Evolutionary conservation across 2,888 invertebrate species (phyloP), one percentile per base, ranked within the genome.

Genomic region (Oxycera nigricornis): DNA sequence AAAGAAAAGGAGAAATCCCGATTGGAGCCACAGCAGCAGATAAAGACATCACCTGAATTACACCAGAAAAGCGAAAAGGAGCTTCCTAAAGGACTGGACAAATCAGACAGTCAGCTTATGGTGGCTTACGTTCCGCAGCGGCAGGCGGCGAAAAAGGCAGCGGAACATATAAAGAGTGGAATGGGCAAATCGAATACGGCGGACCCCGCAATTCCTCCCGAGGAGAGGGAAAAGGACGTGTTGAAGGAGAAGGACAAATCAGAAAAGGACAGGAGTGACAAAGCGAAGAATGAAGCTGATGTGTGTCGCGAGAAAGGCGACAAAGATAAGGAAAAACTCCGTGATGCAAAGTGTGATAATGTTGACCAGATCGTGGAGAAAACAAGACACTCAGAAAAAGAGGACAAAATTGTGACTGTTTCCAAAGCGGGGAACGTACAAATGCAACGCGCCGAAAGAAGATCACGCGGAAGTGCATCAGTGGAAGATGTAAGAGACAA

Each of bases 81-180:
- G 31, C 75, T 1, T 7, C 55, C 28, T 22, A 61, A 62, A 30
- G 62, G 62, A 24, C 6, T 17, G 70, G 75, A 77, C 72, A 62
- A 78, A 77, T 73, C 78, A 35, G 90, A 90, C 79, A 83, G 87
- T 77, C 86, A 86, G 78, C 89, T 91, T 80, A 88, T 92, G 61
- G 88, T 94, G 52, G 91, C 94, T 0, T 94, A 94, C 83, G 95
- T 96, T 24, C 95, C 95, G 1, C 95, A 96, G 82, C 87, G 95
- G 76, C 94, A 95, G 85, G 95, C 95, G 1, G 95, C 95, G 11
- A 95, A 95, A 83, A 95, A 95, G 83, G 95, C 95, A 0, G 94
- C 95, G 1, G 95, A 95, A 80, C 94, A 94, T 81, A 93, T 95
- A 73, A 94, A 95, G 82, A 93, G 93, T 83, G 93, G 92, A 6